Percentiles rank a stretch among this genome's conserved stretches.
Evolutionary conservation across 2,113 vertebrate genomes (phyloP).

Genomic region (Scortum barcoo): DNA sequence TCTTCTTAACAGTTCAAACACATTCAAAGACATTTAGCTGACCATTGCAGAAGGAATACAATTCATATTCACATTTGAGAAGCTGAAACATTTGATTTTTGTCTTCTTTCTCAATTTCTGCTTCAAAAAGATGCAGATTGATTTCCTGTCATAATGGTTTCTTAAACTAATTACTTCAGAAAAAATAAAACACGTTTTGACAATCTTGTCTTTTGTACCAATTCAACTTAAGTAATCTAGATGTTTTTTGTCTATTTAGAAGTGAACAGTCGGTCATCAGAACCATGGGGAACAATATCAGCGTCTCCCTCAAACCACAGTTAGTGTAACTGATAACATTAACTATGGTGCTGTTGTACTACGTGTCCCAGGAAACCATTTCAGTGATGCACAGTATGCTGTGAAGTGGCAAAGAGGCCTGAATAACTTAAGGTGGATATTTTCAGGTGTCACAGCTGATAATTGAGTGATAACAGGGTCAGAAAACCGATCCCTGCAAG

Average conservation of each 20-base stretch:
- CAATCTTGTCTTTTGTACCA: no score
- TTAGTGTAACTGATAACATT: background rate
- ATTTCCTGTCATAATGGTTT: background rate
- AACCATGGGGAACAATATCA: no score
- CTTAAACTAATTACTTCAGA: background rate
- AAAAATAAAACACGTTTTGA: no score
- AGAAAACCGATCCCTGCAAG: background rate
- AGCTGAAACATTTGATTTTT: no score
- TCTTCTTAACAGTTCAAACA: background rate
- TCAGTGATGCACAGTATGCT: background rate
- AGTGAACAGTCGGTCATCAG: no score
- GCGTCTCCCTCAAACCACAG: background rate
- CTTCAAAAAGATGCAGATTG: background rate
- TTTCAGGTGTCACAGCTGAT: background rate
- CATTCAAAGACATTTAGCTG: background rate
- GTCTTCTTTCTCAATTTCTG: no score
- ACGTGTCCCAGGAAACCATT: background rate
- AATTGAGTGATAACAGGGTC: background rate
- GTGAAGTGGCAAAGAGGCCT: no score
- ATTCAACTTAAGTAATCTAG: no score
- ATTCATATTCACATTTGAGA: background rate
- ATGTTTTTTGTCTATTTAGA: no score
- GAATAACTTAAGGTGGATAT: no score
- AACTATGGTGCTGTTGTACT: background rate
- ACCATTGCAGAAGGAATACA: background rate